Percentiles rank a stretch among this genome's conserved stretches.
Conservation (phyloP, 2,888 invertebrate genomes). For the Argynnis bischoffii region DNA sequence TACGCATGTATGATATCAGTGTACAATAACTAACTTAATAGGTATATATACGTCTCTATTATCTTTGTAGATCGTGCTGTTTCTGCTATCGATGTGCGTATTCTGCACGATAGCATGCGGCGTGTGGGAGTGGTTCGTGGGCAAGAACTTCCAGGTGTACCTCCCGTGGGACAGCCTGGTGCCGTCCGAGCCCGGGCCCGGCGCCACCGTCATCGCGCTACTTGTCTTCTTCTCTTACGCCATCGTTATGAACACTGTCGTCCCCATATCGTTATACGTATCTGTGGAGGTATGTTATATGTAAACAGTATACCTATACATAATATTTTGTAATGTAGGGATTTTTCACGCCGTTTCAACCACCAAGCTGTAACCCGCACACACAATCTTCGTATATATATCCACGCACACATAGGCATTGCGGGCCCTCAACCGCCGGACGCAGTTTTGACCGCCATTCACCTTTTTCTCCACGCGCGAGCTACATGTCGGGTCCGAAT, state of each 20-base stretch:
- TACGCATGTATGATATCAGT: too few species aligned
- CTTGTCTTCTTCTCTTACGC: constrained; percentile 99
- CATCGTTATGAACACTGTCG: constrained; percentile 99
- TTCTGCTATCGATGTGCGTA: constrained; percentile 97
- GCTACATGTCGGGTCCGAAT: too few species aligned
- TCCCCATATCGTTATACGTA: constrained; percentile 99
- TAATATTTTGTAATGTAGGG: background rate
- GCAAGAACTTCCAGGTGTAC: constrained; percentile 93
- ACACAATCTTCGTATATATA: too few species aligned
- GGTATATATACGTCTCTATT: background rate
- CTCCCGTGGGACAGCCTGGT: constrained; percentile 97
- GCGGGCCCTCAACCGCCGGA: too few species aligned
- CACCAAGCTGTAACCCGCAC: too few species aligned
- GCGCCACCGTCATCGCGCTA: constrained; percentile 95
- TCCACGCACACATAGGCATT: too few species aligned
- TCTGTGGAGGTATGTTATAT: constrained; percentile 89
- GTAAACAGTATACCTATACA: background rate
- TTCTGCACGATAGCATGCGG: constrained; percentile 99
- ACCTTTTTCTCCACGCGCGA: too few species aligned
- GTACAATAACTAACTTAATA: too few species aligned
- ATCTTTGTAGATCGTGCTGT: constrained; percentile 94
- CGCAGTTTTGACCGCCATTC: too few species aligned
- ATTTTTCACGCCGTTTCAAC: too few species aligned
- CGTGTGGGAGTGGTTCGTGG: constrained; percentile 98
- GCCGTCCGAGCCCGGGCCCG: constrained; percentile 90